Evolutionary conservation across 1,140 invertebrate species (phyloP).

Genomic region (Cylas formicarius): DNA sequence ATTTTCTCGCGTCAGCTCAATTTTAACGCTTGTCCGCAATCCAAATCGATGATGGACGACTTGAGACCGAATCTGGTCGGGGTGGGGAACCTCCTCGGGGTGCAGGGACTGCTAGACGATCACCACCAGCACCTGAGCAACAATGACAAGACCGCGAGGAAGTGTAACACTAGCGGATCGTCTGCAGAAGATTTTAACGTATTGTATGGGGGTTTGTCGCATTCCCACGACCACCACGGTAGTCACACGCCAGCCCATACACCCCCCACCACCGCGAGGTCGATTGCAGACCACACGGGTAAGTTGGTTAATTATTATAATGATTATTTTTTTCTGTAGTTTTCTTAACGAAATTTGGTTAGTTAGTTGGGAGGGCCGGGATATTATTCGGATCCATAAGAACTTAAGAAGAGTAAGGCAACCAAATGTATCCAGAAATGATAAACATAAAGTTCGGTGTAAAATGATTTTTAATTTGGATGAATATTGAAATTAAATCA

Average conservation of each 20-base stretch:
- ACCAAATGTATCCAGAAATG: no score
- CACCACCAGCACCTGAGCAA: slow-evolving; percentile 58
- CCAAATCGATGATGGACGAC: slow-evolving; percentile 73
- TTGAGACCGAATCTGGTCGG: slow-evolving; percentile 70
- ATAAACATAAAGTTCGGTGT: no score
- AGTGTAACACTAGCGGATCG: slow-evolving; percentile 67
- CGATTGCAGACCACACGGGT: slow-evolving; percentile 54
- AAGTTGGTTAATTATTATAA: no score
- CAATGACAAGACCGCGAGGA: slow-evolving; percentile 53
- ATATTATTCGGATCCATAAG: no score
- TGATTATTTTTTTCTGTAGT: no score
- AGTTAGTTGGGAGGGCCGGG: no score
- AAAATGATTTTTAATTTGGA: no score
- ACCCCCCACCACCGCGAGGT: slow-evolving; percentile 48
- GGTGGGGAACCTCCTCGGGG: slow-evolving; percentile 62
- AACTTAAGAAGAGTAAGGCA: no score
- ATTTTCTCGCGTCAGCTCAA: slow-evolving; percentile 81
- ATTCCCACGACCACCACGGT: slow-evolving; percentile 43
- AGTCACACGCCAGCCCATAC: slow-evolving; percentile 54
- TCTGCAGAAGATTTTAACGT: slow-evolving; percentile 74
- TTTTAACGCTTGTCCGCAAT: slow-evolving; percentile 63
- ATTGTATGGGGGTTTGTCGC: slow-evolving; percentile 56
- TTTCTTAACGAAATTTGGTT: no score
- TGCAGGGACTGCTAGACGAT: slow-evolving; percentile 67
- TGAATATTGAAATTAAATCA: no score